These are phyloP conservation scores for Semaprochilodus insignis DNA, from an alignment of 2,797 vertebrate species.

Conservation along the genomic window DNA sequence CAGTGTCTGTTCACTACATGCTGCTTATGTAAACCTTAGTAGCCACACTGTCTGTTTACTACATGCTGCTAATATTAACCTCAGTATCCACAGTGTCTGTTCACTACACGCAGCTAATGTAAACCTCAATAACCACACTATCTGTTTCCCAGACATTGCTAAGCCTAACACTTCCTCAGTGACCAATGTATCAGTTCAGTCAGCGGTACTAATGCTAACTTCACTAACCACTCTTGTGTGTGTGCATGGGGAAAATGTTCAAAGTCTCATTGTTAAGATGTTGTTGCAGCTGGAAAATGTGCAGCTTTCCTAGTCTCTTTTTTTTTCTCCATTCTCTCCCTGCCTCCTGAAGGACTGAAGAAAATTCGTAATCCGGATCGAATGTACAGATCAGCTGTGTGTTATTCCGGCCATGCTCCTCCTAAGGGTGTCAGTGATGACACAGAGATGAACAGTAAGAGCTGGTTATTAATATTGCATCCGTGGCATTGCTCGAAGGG, in stretches of 20 bases:
- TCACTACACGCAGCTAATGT: background rate
- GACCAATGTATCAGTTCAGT: background rate
- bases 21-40: too few species aligned
- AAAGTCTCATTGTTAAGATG: slow-evolving; percentile 66
- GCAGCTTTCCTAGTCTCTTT: slow-evolving; percentile 79
- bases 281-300: slow-evolving; percentile 67
- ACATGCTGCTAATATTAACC: background rate
- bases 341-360: slow-evolving; percentile 89
- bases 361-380: slow-evolving; percentile 90
- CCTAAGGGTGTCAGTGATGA: slow-evolving; percentile 89
- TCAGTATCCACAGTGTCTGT: background rate
- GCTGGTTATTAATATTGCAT: slow-evolving; percentile 87
- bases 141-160: background rate
- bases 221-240: slow-evolving; percentile 45
- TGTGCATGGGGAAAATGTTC: slow-evolving; percentile 63
- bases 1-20: too few species aligned
- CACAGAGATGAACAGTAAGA: slow-evolving; percentile 89
- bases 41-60: background rate
- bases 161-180: background rate
- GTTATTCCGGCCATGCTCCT: slow-evolving; percentile 87
- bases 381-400: slow-evolving; percentile 89
- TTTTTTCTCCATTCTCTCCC: slow-evolving; percentile 75
- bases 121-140: background rate
- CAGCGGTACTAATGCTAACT: slow-evolving; percentile 11
- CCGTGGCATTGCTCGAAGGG: slow-evolving; percentile 75